A percentile compares a stretch with the other conserved stretches of the same genome.
Evolutionary conservation across 2,888 invertebrate genomes (phyloP).

Genomic region (Drosophila meridiana): DNA sequence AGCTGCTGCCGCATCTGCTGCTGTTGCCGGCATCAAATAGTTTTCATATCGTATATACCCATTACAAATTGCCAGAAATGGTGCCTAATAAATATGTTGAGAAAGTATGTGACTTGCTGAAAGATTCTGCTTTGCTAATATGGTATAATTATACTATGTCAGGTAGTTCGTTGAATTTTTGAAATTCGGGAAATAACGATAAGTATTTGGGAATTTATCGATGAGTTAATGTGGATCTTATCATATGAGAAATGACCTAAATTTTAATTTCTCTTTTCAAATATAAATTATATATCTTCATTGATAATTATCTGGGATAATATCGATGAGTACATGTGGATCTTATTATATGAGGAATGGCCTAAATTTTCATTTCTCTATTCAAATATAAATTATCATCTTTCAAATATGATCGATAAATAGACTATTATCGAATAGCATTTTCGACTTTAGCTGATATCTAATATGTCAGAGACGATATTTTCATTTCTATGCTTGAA

Average conservation of each 20-base stretch:
- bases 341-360: too few species aligned
- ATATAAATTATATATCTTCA: too few species aligned
- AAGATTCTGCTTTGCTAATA: neutral
- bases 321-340: too few species aligned
- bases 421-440: neutral
- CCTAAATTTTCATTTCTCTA: too few species aligned
- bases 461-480: too few species aligned
- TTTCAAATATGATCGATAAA: too few species aligned
- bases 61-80: neutral
- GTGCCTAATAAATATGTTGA: neutral
- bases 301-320: too few species aligned
- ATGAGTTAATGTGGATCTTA: neutral
- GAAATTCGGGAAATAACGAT: too few species aligned
- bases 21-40: slow-evolving; percentile 29
- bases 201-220: too few species aligned
- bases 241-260: neutral
- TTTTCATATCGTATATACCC: neutral
- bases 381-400: too few species aligned
- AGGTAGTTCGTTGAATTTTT: neutral
- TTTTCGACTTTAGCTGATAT: neutral
- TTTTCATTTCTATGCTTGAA: too few species aligned
- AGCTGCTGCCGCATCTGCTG: slow-evolving; percentile 57
- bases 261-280: too few species aligned
- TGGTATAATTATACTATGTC: neutral
- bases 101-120: neutral